Percentiles rank a stretch among this genome's conserved stretches.
These are phyloP conservation scores for Danaus plexippus DNA, from an alignment of 1,140 invertebrate species.

Conservation along the genomic window DNA sequence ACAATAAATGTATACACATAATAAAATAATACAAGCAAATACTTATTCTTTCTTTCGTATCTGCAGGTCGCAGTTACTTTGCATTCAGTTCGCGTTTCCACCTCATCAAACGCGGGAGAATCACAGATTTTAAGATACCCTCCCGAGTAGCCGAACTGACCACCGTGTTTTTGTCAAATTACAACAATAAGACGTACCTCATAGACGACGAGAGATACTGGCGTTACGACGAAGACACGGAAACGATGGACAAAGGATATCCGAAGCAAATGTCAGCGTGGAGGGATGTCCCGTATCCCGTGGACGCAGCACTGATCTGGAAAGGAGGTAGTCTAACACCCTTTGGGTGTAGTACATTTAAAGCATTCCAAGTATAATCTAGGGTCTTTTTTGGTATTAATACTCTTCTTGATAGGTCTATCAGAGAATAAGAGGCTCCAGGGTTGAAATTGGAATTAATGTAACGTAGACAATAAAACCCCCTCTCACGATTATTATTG, in stretches of 20 bases:
- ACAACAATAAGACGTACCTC: conserved; percentile 73
- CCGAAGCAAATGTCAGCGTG: conserved; percentile 79
- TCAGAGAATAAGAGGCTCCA: too few relatives aligned
- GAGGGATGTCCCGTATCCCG: conserved; percentile 75
- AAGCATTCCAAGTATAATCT: too few relatives aligned
- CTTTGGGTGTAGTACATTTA: too few relatives aligned
- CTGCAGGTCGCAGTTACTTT: conserved; percentile 79
- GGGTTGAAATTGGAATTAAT: too few relatives aligned
- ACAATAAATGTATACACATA: too few relatives aligned
- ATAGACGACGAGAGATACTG: conserved; percentile 78
- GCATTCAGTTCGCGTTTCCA: conserved; percentile 76
- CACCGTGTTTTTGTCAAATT: conserved; percentile 78
- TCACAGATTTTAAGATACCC: conserved; percentile 77
- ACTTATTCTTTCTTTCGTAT: not conserved
- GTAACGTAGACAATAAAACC: too few relatives aligned
- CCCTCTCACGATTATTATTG: too few relatives aligned
- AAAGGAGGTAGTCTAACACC: conserved; percentile 64
- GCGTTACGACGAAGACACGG: conserved; percentile 76
- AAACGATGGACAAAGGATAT: conserved; percentile 76
- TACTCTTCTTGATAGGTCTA: too few relatives aligned
- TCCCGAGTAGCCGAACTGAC: conserved; percentile 76
- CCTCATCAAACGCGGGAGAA: conserved; percentile 70
- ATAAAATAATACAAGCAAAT: too few relatives aligned
- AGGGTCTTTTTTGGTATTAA: too few relatives aligned
- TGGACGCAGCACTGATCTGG: conserved; percentile 78